Conservation (phyloP, 2,113 vertebrate species). For the Pristiophorus japonicus region DNA sequence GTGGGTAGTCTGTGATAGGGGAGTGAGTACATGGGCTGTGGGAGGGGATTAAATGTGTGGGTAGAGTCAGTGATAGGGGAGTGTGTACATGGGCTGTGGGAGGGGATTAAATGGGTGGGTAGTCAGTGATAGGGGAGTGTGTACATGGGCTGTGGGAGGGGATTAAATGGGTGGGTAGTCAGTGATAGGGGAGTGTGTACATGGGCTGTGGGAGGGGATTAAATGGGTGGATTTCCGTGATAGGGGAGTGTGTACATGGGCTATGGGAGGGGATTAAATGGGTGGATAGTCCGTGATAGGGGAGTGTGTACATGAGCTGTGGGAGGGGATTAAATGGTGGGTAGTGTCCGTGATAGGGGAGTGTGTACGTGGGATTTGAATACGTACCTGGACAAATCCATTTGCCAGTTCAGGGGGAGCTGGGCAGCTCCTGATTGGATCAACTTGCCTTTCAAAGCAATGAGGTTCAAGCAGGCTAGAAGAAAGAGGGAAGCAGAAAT, state of each 20-base stretch:
- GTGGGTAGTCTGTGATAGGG: too few species aligned
- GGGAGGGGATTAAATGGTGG: neutral
- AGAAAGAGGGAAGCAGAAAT: conserved; percentile 43
- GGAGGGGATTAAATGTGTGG: too few species aligned
- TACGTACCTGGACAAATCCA: conserved; percentile 74
- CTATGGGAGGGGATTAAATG: too few species aligned
- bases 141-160: neutral
- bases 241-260: neutral
- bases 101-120: neutral
- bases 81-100: neutral
- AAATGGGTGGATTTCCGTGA: neutral
- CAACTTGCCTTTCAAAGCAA: conserved; percentile 70
- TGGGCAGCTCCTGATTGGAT: conserved; percentile 65
- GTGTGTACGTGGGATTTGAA: neutral
- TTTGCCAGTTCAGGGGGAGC: conserved; percentile 69
- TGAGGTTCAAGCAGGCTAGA: conserved; percentile 79
- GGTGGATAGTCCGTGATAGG: neutral
- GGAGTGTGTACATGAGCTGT: neutral
- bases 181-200: neutral
- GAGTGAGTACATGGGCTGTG: too few species aligned
- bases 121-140: neutral
- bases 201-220: neutral
- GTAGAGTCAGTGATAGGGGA: too few species aligned
- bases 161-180: neutral
- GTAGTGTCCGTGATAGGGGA: neutral